Conservation (phyloP, 2,888 invertebrate genomes). For the Calliphora vomitoria region DNA sequence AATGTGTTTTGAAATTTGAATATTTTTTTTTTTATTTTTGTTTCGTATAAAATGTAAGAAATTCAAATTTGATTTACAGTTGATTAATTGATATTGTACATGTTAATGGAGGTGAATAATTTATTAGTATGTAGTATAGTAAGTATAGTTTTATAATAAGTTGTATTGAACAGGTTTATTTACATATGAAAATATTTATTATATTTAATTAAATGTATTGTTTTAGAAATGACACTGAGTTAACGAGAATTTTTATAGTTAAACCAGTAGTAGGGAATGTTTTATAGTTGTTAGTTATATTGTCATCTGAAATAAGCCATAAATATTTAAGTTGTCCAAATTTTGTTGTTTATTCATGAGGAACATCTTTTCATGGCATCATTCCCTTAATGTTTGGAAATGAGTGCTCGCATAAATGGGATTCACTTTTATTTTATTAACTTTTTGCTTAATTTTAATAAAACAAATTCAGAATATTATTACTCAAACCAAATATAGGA, state of each 20-base stretch:
- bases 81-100: slow-evolving; percentile 15
- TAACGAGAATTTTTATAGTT: not conserved
- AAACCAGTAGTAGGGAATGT: not conserved
- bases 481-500: too few relatives aligned
- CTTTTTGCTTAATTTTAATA: too few relatives aligned
- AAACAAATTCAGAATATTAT: too few relatives aligned
- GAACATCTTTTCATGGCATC: too few relatives aligned
- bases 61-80: slow-evolving; percentile 15
- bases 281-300: too few relatives aligned
- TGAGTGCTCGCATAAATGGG: too few relatives aligned
- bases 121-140: not conserved
- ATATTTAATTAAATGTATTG: slow-evolving; percentile 3
- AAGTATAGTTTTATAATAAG: not conserved
- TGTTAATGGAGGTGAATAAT: slow-evolving; percentile 1
- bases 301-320: not conserved
- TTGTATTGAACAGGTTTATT: slow-evolving; percentile 9
- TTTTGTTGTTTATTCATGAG: too few relatives aligned
- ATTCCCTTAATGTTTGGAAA: too few relatives aligned
- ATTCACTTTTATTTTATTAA: too few relatives aligned
- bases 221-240: not conserved
- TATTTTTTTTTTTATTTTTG: slow-evolving; percentile 1
- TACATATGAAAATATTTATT: not conserved
- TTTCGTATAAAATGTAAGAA: not conserved
- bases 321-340: too few relatives aligned
- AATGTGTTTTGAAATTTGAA: slow-evolving; percentile 2